Conservation (phyloP, 2,888 invertebrate species). For the Chaetoderma sp. region DNA sequence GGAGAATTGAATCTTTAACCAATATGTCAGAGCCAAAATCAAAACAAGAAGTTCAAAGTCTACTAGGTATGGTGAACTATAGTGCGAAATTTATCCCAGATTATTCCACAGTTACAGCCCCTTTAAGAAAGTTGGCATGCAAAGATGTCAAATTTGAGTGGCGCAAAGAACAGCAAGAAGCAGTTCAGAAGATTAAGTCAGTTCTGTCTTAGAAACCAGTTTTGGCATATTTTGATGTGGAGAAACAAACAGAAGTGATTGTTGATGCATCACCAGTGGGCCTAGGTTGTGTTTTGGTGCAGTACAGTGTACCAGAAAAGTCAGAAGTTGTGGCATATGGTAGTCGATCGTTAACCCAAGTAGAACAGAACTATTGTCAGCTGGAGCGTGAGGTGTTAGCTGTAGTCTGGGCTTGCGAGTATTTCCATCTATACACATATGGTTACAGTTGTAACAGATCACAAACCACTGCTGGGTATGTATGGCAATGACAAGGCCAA, state of each 20-base stretch:
- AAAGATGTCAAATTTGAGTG: not conserved
- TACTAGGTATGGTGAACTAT: not conserved
- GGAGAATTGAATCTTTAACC: constrained; percentile 5
- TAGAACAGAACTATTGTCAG: not conserved
- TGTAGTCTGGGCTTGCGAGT: not conserved
- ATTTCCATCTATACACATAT: not conserved
- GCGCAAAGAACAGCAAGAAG: not conserved
- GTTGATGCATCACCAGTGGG: not conserved
- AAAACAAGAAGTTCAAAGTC: not conserved
- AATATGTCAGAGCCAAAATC: not conserved
- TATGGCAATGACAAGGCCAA: not conserved
- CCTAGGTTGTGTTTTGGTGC: not conserved
- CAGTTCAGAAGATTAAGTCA: not conserved
- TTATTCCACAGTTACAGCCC: not conserved
- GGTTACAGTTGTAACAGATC: not conserved
- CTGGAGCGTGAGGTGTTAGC: not conserved
- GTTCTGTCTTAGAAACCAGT: not conserved
- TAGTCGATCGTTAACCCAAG: not conserved
- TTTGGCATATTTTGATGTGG: not conserved
- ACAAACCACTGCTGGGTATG: not conserved
- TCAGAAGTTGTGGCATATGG: too few species aligned
- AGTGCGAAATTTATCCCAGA: not conserved
- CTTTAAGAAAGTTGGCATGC: not conserved
- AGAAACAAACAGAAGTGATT: not conserved
- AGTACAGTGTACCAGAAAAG: not conserved